A percentile compares a stretch with the other conserved stretches of the same genome.
Evolutionary conservation across 1,140 invertebrate genomes (phyloP).

Genomic region (Cydia amplana): DNA sequence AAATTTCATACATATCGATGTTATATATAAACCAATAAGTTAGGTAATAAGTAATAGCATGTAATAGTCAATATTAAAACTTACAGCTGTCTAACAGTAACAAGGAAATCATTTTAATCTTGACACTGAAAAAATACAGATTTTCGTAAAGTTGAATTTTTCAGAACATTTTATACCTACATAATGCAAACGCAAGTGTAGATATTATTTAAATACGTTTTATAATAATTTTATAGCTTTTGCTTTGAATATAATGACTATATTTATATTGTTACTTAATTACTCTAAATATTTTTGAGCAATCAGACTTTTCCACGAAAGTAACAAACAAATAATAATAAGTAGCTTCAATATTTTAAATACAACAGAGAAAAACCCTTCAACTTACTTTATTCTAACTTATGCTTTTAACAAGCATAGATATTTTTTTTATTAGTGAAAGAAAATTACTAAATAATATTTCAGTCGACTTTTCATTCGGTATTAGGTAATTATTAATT

Average conservation of each 20-base stretch:
- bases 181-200: slow-evolving; percentile 5
- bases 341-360: neutral
- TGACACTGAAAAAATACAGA: slow-evolving; percentile 2
- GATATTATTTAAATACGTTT: slow-evolving; percentile 6
- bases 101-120: slow-evolving; percentile 42
- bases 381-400: too few species aligned
- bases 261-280: slow-evolving; percentile 39
- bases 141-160: slow-evolving; percentile 21
- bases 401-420: neutral
- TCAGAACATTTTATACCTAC: slow-evolving; percentile 25
- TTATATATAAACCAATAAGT: slow-evolving; percentile 70
- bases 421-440: neutral
- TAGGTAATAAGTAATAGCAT: slow-evolving; percentile 61
- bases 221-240: slow-evolving; percentile 26
- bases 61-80: slow-evolving; percentile 72
- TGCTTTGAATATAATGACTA: slow-evolving; percentile 34
- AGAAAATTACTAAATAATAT: neutral
- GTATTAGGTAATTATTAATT: too few species aligned
- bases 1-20: slow-evolving; percentile 77
- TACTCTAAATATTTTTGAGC: slow-evolving; percentile 15
- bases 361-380: neutral
- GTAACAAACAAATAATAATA: neutral
- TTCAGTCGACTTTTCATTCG: too few species aligned
- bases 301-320: neutral
- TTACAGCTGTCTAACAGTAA: slow-evolving; percentile 74